Base-by-base conservation (phyloP, 2,113 vertebrate genomes). In the Hiodon alosoides region DNA sequence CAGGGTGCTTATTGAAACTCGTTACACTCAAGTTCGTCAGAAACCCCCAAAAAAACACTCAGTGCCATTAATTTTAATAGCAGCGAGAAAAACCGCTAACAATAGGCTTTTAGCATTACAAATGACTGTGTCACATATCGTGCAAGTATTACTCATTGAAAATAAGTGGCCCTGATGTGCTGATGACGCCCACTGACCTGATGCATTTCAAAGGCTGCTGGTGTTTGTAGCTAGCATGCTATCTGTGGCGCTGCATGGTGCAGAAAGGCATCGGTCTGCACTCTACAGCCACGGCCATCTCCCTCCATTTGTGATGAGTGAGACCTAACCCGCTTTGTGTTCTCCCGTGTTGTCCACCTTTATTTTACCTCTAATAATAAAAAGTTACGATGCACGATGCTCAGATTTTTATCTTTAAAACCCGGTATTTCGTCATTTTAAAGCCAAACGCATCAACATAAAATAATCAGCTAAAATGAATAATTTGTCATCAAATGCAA, bases 1-100 rank as follows among this genome's bases (percentile, higher is more conserved):
- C 72, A 69, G 68, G 74, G 54, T 48, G 57, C 73, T 16, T 7
- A 66, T 57, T 65, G 69, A 79, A 79, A 58, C 78, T 73, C 75
- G 47, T 62, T 55, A 69, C 53, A 55, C 69, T 79, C 78, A 79
- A 79, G 67, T 73, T 73, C 61, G 75, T 67, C 50, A 66, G 47
- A 55, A 31, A 31, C 31, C 31, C 31, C 31, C 31, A 31, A 31
- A 66, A 31, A 31, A 14, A 13, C 7, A 7, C 10, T 57, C 13
- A 68, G 8, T 59, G 3, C 31, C 50, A 11, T 73, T 54, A 14
- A 10, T 68, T 59, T 60, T 9, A 71, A 17, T 46, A 71, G 48
- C 57, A 46, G 69, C 5, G 13, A 62, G 53, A 62, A 53, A 52
- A 31, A 31, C 31, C 31, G 31, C 17, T 47, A 11, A 74, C 52